These are phyloP conservation scores for Herpetotheres cachinnans DNA, from an alignment of 2,113 vertebrate genomes.

Conservation along the genomic window DNA sequence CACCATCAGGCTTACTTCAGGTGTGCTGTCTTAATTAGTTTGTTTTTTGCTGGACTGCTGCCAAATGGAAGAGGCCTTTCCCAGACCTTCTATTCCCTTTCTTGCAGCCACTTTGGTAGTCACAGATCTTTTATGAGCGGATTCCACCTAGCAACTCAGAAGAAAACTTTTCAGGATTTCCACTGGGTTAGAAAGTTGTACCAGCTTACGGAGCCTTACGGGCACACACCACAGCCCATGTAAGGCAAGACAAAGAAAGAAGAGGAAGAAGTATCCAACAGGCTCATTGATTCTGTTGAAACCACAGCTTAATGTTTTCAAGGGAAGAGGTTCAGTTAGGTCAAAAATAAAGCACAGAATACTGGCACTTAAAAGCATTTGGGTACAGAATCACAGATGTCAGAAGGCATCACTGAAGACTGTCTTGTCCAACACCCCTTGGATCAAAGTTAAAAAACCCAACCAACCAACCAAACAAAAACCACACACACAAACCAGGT, in stretches of 20 bases:
- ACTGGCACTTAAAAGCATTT: background rate
- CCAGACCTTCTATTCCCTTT: background rate
- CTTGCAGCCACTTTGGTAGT: background rate
- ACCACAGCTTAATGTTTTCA: background rate
- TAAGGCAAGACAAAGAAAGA: background rate
- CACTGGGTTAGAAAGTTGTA: background rate
- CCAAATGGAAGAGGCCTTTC: background rate
- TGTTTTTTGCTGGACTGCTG: background rate
- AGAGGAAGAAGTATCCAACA: background rate
- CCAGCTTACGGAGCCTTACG: background rate
- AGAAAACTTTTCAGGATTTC: background rate
- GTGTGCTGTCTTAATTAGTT: background rate
- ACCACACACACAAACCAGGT: accelerated
- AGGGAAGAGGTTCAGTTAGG: background rate
- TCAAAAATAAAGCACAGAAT: background rate
- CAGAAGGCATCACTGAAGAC: background rate
- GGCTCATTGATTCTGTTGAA: background rate
- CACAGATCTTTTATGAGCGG: background rate
- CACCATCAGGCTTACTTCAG: background rate
- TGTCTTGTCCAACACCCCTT: background rate
- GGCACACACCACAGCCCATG: background rate
- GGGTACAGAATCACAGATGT: background rate
- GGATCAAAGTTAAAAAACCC: background rate
- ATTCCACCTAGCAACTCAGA: background rate
- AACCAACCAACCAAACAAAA: too few species aligned